These are phyloP conservation scores for Hypanus sabinus DNA, from an alignment of 2,113 vertebrate genomes.

Conservation along the genomic window DNA sequence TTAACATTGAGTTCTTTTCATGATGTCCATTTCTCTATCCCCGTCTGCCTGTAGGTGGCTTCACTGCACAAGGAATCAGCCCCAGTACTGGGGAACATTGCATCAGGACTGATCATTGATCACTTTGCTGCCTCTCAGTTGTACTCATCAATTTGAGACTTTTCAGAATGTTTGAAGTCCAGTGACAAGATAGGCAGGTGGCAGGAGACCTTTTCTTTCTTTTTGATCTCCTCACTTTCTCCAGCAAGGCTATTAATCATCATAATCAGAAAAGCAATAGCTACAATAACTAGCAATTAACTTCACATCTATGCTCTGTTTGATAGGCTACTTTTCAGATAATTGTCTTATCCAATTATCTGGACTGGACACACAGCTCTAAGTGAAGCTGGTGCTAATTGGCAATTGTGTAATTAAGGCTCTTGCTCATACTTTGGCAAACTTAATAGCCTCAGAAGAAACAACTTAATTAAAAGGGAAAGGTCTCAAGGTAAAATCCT, in stretches of 20 bases:
- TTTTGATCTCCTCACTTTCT: conserved; percentile 45
- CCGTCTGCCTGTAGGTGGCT: conserved; percentile 24
- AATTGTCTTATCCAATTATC: conserved; percentile 66
- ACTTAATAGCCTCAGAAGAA: conserved; percentile 72
- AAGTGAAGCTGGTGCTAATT: conserved; percentile 63
- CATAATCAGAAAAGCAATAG: conserved; percentile 53
- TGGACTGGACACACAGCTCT: conserved; percentile 58
- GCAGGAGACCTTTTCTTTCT: conserved; percentile 54
- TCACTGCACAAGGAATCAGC: neutral
- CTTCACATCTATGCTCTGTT: conserved; percentile 50
- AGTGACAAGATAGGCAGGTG: conserved; percentile 6
- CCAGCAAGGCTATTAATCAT: conserved; percentile 61
- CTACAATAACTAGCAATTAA: conserved; percentile 72
- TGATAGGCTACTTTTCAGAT: conserved; percentile 41
- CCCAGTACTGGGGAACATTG: neutral
- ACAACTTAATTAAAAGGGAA: conserved; percentile 60
- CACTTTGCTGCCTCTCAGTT: neutral
- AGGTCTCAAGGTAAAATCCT: conserved; percentile 42
- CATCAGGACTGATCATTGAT: neutral
- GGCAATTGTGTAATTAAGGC: conserved; percentile 66
- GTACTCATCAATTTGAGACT: neutral
- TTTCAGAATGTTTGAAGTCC: conserved; percentile 15
- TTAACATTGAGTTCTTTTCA: neutral
- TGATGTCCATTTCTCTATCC: neutral
- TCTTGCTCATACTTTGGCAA: conserved; percentile 72